These are phyloP conservation scores for Acrobasis suavella DNA, from an alignment of 2,888 invertebrate genomes.

Conservation along the genomic window DNA sequence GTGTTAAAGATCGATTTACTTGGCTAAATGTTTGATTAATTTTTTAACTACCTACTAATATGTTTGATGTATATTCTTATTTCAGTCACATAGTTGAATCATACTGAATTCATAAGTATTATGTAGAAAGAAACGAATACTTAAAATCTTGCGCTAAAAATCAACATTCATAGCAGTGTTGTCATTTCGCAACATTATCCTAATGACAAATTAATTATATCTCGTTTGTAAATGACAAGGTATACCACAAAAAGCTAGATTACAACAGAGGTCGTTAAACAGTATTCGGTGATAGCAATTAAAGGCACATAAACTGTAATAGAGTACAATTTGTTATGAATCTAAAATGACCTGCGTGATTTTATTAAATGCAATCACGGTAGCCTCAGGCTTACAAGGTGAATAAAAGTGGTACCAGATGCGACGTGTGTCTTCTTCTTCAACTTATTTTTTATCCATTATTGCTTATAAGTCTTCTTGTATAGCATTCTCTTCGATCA, in stretches of 20 bases:
- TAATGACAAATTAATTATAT: slow-evolving; percentile 13
- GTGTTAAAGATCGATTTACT: too few species aligned
- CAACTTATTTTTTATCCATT: too few species aligned
- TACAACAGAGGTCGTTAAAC: slow-evolving; percentile 32
- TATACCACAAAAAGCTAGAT: slow-evolving; percentile 13
- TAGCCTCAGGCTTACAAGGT: slow-evolving; percentile 40
- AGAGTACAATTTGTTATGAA: slow-evolving; percentile 42
- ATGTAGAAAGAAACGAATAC: too few species aligned
- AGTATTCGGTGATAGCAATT: slow-evolving; percentile 39
- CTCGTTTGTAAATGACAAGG: neutral
- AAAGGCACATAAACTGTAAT: slow-evolving; percentile 42
- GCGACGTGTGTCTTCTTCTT: neutral
- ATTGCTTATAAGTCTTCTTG: too few species aligned
- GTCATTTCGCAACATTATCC: neutral
- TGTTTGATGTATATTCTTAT: too few species aligned
- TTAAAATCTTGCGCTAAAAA: neutral
- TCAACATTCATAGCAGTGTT: neutral
- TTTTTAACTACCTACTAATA: too few species aligned
- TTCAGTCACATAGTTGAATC: too few species aligned
- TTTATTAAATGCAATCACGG: slow-evolving; percentile 37
- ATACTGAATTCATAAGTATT: too few species aligned
- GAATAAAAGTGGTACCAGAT: neutral
- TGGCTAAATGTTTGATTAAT: too few species aligned
- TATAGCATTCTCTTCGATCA: too few species aligned
- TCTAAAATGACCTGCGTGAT: slow-evolving; percentile 33